Percentiles rank a stretch among this genome's conserved stretches.
These are phyloP conservation scores for Temnothorax longispinosus DNA, from an alignment of 1,140 invertebrate genomes.

Conservation along the genomic window DNA sequence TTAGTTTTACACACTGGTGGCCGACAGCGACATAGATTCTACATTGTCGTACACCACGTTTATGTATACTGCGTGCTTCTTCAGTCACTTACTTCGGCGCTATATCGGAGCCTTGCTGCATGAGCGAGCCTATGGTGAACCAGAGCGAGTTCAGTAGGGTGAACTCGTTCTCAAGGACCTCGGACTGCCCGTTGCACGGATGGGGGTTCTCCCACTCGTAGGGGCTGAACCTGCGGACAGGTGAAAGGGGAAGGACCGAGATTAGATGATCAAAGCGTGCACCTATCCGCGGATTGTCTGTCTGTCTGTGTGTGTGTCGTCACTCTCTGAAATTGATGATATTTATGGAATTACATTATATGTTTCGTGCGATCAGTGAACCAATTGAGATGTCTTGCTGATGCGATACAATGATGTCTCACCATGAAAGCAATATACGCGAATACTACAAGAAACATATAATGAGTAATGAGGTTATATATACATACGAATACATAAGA, in stretches of 20 bases:
- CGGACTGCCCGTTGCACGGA: conserved; percentile 92
- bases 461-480: background rate
- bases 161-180: conserved; percentile 95
- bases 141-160: conserved; percentile 94
- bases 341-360: background rate
- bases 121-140: conserved; percentile 95
- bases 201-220: conserved; percentile 96
- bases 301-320: background rate
- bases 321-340: conserved; percentile 30
- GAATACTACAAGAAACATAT: background rate
- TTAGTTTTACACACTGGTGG: background rate
- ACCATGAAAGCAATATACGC: background rate
- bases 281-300: background rate
- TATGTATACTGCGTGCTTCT: conserved; percentile 53
- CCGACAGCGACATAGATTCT: background rate
- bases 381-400: background rate
- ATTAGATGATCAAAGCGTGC: conserved; percentile 80
- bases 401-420: conserved; percentile 7
- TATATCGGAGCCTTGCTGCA: conserved; percentile 97
- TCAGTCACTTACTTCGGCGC: conserved; percentile 89
- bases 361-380: too few relatives aligned
- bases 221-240: conserved; percentile 91
- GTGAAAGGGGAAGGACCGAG: conserved; percentile 80
- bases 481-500: too few relatives aligned
- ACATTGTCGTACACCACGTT: background rate